phyloP scores from a whole-genome alignment of 53 echinoderm and acorn worm species.

The Glandiceps talaboti region DNA sequence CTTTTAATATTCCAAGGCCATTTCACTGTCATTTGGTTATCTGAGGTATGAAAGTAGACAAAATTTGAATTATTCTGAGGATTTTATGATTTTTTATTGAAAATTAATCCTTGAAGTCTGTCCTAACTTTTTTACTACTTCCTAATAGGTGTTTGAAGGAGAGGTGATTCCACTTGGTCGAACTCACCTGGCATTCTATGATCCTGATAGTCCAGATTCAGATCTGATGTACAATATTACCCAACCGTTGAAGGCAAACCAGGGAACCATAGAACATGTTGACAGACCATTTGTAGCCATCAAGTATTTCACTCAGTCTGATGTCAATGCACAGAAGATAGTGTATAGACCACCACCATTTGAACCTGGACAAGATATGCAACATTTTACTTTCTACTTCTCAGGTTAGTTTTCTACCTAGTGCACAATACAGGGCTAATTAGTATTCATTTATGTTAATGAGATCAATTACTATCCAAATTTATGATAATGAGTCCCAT shows the following conservation, averaged over 20 bases:
- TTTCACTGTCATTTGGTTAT: no score
- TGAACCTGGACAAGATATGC: slow-evolving; percentile 27
- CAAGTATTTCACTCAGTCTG: slow-evolving; percentile 77
- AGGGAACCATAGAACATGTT: slow-evolving; percentile 62
- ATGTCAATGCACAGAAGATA: slow-evolving; percentile 82
- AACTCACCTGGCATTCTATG: slow-evolving; percentile 61
- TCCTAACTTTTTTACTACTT: no score
- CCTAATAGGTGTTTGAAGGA: slow-evolving; percentile 70
- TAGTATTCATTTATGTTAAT: no score
- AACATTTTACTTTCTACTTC: slow-evolving; percentile 51
- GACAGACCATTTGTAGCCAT: slow-evolving; percentile 45
- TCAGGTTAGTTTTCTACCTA: slow-evolving; percentile 71
- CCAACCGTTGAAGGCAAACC: slow-evolving; percentile 29
- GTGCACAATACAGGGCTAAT: no score
- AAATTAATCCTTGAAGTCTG: no score
- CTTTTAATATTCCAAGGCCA: no score
- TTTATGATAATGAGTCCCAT: no score
- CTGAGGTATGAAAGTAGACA: no score
- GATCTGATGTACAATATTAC: slow-evolving; percentile 84
- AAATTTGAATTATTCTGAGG: no score
- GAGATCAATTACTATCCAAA: no score
- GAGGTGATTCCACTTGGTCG: slow-evolving; percentile 44
- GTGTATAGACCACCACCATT: slow-evolving; percentile 67
- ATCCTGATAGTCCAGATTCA: slow-evolving; percentile 73
- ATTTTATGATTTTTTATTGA: no score